Evolutionary conservation across 1,140 invertebrate genomes (phyloP).

Genomic region (Cecropterus lyciades): DNA sequence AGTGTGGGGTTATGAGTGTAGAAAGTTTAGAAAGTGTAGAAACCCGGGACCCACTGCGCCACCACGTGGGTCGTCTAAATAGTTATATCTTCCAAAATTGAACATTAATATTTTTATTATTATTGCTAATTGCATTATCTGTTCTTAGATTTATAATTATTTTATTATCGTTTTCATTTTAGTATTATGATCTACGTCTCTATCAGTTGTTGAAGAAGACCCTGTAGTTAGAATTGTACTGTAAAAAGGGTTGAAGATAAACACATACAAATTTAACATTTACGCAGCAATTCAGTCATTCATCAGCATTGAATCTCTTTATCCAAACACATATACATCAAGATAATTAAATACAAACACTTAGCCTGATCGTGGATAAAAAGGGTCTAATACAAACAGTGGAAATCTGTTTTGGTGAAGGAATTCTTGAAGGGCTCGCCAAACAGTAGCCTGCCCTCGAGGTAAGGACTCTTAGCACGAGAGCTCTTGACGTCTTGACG

Average conservation of each 20-base stretch:
- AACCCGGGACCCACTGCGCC: too few relatives aligned
- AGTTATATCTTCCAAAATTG: too few relatives aligned
- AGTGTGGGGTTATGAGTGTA: too few relatives aligned
- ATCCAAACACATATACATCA: constrained; percentile 30
- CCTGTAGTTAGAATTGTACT: too few relatives aligned
- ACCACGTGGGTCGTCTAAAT: too few relatives aligned
- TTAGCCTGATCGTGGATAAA: constrained; percentile 29
- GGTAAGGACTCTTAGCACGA: constrained; percentile 11
- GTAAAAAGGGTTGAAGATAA: neutral
- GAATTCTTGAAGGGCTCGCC: constrained; percentile 27
- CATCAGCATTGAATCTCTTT: constrained; percentile 16
- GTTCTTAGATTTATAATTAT: too few relatives aligned
- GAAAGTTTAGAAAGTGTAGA: too few relatives aligned
- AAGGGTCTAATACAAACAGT: constrained; percentile 25
- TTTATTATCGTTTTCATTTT: too few relatives aligned
- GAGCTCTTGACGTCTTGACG: constrained; percentile 32
- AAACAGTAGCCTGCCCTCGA: constrained; percentile 28
- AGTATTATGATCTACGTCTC: too few relatives aligned
- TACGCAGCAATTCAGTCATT: constrained; percentile 7
- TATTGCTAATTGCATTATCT: too few relatives aligned
- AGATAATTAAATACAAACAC: constrained; percentile 36
- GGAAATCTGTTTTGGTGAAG: constrained; percentile 34
- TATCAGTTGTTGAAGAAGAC: too few relatives aligned
- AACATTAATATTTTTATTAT: too few relatives aligned
- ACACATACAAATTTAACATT: constrained; percentile 11